Evolutionary conservation across 1,140 invertebrate species (phyloP), one percentile per base, ranked within the genome.

Genomic region (Chionoecetes opilio): DNA sequence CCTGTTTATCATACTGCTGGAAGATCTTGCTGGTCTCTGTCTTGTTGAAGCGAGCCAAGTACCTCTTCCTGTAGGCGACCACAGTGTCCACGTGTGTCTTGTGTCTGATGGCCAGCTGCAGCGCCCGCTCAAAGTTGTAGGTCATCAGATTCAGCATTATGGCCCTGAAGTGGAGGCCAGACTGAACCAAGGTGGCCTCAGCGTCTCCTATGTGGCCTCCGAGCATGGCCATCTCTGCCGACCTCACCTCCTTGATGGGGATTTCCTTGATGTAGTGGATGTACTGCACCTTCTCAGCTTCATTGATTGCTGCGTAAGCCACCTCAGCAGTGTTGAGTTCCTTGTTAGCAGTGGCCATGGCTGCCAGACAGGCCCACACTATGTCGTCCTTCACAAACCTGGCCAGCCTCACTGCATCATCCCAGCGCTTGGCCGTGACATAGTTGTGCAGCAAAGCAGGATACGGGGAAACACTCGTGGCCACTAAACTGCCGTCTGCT

Each of bases 261-360:
- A 98, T 97, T 92, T 97, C 98, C 97, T 99, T 98, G 34, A 99
- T 98, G 96, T 99, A 98, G 96, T 98, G 98, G 92, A 99, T 98
- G 96, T 99, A 99, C 96, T 98, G 98, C 0, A 99, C 99, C 98
- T 99, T 99, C 96, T 99, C 99, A 86, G 98, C 98, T 97, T 99
- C 98, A 95, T 98, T 98, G 93, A 99, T 98, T 34, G 99, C 98
- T n/a, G 99, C 98, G 97, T 99, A 99, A 14, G 99, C 98, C 97
- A 99, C 98, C 97, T 99, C 99, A 0, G 99, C 99, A 38, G 98
- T 98, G 82, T 98, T 97, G 34, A 99, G 97, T 96, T 99, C 98
- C 96, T 98, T 98, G 85, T 98, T 98, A 96, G 98, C 98, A 88
- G 98, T 98, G 21, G 99, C 98, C 97, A 99, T 97, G 0, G 98